Evolutionary conservation across 2,113 vertebrate genomes (phyloP), one percentile per base, ranked within the genome.

Genomic region (Ancistrus triradiatus): DNA sequence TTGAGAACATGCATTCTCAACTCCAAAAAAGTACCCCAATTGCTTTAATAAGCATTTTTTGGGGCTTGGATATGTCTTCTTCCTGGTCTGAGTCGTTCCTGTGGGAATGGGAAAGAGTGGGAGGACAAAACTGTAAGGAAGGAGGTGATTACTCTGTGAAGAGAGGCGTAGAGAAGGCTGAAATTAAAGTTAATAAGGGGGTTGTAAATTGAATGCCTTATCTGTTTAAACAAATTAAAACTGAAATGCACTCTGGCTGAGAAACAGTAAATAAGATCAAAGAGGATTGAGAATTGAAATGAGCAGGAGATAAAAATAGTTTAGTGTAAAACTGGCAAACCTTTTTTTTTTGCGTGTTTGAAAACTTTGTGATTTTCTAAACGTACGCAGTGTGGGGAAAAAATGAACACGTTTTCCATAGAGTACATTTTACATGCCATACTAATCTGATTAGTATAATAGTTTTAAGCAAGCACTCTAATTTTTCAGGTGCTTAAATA

Each of bases 151-250:
- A 27, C 22, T 31, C 33, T 9, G 15, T 22, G 15, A 24, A 44
- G 24, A 37, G 28, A 53, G 43, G n/a, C 31, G 13, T 28, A 24
- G 24, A 28, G 19, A 19, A 40, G 14, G 56, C 7, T 59, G 72
- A 82, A 81, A 75, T 50, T 13, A 68, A 59, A 70, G 63, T 81
- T 73, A 74, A 28, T 19, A n/a, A n/a, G n/a, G n/a, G n/a, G n/a
- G n/a, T n/a, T n/a, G n/a, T n/a, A n/a, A n/a, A 48, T 42, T 56
- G 40, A 57, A 31, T 43, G 63, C 74, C 62, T 35, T 47, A 56
- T 71, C 48, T 73, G 74, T 21, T 59, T 55, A 40, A 52, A 42
- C 51, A 52, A 25, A 9, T 63, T 37, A 37, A 72, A 79, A 74
- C 33, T 59, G n/a, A n/a, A n/a, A n/a, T 63, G 57, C 70, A 46